These are phyloP conservation scores for Tachyglossus aculeatus DNA, from an alignment of 2,797 vertebrate species.

Conservation along the genomic window DNA sequence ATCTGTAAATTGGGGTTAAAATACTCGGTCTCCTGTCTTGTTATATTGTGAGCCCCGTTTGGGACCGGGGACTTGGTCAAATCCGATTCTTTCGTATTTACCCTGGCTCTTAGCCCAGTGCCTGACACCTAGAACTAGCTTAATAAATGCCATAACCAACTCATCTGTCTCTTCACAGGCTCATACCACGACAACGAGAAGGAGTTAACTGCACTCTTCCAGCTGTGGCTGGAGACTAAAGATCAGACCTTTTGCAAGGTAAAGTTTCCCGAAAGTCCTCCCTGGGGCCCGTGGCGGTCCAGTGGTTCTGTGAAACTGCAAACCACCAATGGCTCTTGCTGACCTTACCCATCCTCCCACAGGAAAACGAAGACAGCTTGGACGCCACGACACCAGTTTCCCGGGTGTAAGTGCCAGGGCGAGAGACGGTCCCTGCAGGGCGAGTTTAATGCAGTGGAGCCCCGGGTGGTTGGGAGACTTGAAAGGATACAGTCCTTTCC, in stretches of 20 bases:
- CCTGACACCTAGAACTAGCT: too few relatives aligned
- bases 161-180: slow-evolving; percentile 73
- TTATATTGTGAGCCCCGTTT: too few relatives aligned
- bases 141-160: too few relatives aligned
- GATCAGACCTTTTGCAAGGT: slow-evolving; percentile 94
- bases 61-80: too few relatives aligned
- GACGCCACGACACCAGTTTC: slow-evolving; percentile 87
- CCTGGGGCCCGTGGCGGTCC: background rate
- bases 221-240: slow-evolving; percentile 96
- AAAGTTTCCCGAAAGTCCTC: slow-evolving; percentile 13
- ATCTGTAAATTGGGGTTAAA: too few relatives aligned
- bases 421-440: too few relatives aligned
- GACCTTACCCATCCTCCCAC: slow-evolving; percentile 54
- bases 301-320: background rate
- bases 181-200: slow-evolving; percentile 90
- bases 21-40: too few relatives aligned
- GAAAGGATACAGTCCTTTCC: too few relatives aligned
- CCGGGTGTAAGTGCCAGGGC: slow-evolving; percentile 90
- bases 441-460: too few relatives aligned
- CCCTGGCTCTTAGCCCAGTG: too few relatives aligned
- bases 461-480: too few relatives aligned
- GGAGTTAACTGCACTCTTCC: slow-evolving; percentile 90
- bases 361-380: slow-evolving; percentile 89
- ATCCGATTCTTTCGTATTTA: too few relatives aligned
- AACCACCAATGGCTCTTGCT: background rate